phyloP scores from a whole-genome alignment of 2,797 vertebrate genomes.

The Gymnopithys bicolor region DNA sequence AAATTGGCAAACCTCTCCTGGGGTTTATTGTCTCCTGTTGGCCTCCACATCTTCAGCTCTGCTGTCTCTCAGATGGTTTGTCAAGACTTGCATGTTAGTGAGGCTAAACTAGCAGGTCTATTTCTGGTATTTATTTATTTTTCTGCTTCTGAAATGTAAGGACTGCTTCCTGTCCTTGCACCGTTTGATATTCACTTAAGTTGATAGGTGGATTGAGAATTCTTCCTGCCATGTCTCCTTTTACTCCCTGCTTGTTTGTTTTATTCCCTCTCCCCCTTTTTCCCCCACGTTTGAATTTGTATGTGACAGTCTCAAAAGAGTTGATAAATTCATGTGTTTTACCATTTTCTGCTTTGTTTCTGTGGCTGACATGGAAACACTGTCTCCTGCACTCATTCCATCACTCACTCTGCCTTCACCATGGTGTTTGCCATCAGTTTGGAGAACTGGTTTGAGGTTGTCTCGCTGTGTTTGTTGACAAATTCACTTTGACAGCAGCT shows the following conservation, averaged over 20 bases:
- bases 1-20: neutral
- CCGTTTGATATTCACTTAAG: neutral
- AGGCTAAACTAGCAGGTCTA: neutral
- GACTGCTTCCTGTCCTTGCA: neutral
- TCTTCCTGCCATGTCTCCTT: neutral
- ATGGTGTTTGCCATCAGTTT: neutral
- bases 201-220: neutral
- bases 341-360: slow-evolving; percentile 11
- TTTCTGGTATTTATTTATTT: neutral
- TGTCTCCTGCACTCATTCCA: neutral
- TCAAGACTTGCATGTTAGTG: neutral
- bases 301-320: neutral
- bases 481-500: neutral
- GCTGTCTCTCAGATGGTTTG: neutral
- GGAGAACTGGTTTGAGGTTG: neutral
- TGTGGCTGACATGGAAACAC: neutral
- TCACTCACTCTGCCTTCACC: neutral
- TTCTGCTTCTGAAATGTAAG: neutral
- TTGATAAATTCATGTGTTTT: neutral
- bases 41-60: neutral
- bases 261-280: neutral
- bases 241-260: neutral
- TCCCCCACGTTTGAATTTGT: neutral
- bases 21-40: neutral
- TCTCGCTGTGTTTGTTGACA: neutral